Base-by-base conservation (phyloP, 2,888 invertebrate species). In the Caradrina kadenii region DNA sequence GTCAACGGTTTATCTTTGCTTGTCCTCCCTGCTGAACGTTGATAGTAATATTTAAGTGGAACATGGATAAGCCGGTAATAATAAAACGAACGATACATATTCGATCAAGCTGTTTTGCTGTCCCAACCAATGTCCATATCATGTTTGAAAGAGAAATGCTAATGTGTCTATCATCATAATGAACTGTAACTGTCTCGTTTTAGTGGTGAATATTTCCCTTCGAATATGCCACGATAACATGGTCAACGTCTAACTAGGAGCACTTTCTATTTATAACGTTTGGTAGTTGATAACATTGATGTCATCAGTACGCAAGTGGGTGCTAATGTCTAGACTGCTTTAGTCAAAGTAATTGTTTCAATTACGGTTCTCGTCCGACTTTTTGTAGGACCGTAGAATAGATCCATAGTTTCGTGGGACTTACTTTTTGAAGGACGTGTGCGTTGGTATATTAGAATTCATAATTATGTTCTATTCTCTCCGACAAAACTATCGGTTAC, bases 121-220 rank as follows among this genome's bases (percentile, higher is more conserved):
- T 39, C 21, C 35, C 26, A 63, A 63, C 74, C 8, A 53, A 66
- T 74, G 73, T 63, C 50, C 53, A 45, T 79, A 62, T 66, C 35
- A 65, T 65, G 64, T 70, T 62, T 48, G 31, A 48, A 52, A 52
- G 45, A 59, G 58, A 67, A 67, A 79, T 79, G 50, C 58, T 54
- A 75, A 68, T 79, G 49, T 53, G 54, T 67, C 35, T 66, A 76
- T 79, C 79, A 79, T 59, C 56, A 67, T 59, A 79, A 79, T 74
- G 35, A 67, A 22, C 35, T 52, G 63, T 62, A 79, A 79, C 74
- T 74, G 56, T 73, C 65, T 17, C 31, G 49, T 17, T 50, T 67
- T 67, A 62, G 19, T 75, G 50, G n/a, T 62, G 75, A 75, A 79
- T 75, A 79, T 62, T 61, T 79, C 45, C 50, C 53, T 74, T 59